Conservation (phyloP, 1,140 invertebrate species). For the Temnothorax longispinosus region DNA sequence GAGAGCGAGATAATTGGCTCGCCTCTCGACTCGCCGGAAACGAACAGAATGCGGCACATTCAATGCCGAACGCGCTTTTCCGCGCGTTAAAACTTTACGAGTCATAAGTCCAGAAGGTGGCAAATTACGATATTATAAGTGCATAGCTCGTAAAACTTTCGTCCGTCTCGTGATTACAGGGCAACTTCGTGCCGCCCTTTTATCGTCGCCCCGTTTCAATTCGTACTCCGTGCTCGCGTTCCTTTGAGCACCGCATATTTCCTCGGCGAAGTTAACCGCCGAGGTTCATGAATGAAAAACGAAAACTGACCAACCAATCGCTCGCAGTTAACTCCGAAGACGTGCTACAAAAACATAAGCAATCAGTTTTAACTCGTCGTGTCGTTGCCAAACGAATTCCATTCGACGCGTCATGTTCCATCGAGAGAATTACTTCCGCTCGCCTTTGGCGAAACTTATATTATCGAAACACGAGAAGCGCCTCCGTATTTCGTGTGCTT, state of each 20-base stretch:
- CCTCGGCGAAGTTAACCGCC: conserved; percentile 3
- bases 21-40: not conserved
- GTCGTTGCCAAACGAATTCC: conserved; percentile 23
- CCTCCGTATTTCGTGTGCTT: not conserved
- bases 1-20: not conserved
- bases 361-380: conserved; percentile 14
- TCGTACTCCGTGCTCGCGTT: not conserved
- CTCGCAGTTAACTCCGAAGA: conserved; percentile 3
- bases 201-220: conserved; percentile 31
- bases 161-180: not conserved
- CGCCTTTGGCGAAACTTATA: not conserved
- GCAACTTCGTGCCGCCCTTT: not conserved
- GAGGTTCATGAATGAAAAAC: conserved; percentile 45
- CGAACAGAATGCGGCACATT: not conserved
- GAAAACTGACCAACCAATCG: conserved; percentile 15
- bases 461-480: not conserved
- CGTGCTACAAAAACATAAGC: not conserved
- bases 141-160: conserved; percentile 19
- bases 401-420: not conserved
- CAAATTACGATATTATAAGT: conserved; percentile 36
- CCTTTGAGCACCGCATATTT: conserved; percentile 43
- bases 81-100: conserved; percentile 37
- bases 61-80: not conserved
- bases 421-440: conserved; percentile 5
- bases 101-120: conserved; percentile 22